Evolutionary conservation across 2,888 invertebrate species (phyloP), one percentile per base, ranked within the genome.

Genomic region (Agrochola macilenta): DNA sequence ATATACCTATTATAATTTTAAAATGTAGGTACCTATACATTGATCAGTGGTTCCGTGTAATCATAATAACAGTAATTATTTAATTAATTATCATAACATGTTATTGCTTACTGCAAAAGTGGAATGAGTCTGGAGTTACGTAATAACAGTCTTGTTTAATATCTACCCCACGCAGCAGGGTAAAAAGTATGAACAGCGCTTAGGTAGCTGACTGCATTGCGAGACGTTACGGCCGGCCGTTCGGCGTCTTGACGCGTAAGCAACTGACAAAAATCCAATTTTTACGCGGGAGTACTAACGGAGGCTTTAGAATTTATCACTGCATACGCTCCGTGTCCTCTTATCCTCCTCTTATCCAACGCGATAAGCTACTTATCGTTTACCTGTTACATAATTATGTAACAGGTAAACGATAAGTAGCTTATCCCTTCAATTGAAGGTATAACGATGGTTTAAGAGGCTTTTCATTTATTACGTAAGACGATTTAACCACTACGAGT

Each of bases 61-160:
- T 76, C 61, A 26, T 73, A 69, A 71, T 58, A 39, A 63, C 39
- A 74, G 46, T 71, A 68, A 75, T 79, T 63, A 72, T 52, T 35
- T 43, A 61, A 63, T 64, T 54, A 68, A 71, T 64, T 57, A 69
- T 77, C 70, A 78, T 60, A 61, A 76, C 73, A 78, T 76, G 71
- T 77, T 73, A 76, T 69, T 78, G 82, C 58, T 61, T 63, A 71
- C 49, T 66, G 69, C 66, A 78, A 64, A 73, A 69, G 35, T 58
- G 57, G 49, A 68, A 63, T 57, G n/a, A 17, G 14, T 43, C 39
- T 54, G 43, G 14, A 61, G 46, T 65, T 66, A 30, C 17, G 9
- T 69, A 76, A 60, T 71, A 54, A 39, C 20, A 60, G 26, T 14
- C 8, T 49, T 43, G 43, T 26, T 63, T 46, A 61, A 58, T 23